Conservation (phyloP, 2,797 vertebrate genomes). For the Holocentrus rufus region DNA sequence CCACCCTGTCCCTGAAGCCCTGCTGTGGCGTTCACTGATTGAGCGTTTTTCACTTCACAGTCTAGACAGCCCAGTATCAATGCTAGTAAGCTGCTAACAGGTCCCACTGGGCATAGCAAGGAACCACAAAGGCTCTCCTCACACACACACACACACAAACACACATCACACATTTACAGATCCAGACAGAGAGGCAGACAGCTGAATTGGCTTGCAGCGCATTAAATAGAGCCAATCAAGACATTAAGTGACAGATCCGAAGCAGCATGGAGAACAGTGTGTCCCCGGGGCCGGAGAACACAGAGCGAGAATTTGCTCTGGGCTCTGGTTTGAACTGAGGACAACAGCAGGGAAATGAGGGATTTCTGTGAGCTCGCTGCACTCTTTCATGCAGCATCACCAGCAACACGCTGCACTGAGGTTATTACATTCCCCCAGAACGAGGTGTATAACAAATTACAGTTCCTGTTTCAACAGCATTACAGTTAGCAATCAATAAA, state of each 20-base stretch:
- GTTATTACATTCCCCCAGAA: too few relatives aligned
- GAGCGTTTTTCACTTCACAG: not conserved
- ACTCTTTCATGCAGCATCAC: too few relatives aligned
- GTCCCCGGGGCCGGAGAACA: not conserved
- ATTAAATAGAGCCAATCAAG: slow-evolving; percentile 7
- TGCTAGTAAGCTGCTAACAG: slow-evolving; percentile 55
- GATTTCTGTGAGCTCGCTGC: not conserved
- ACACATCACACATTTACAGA: not conserved
- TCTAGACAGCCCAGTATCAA: slow-evolving; percentile 6
- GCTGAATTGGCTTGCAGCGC: not conserved
- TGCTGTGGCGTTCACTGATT: not conserved
- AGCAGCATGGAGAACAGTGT: not conserved
- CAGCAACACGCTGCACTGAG: too few relatives aligned
- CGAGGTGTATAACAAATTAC: too few relatives aligned
- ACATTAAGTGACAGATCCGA: slow-evolving; percentile 2
- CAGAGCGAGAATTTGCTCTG: not conserved
- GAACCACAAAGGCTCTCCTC: slow-evolving; percentile 25
- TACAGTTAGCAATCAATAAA: too few relatives aligned
- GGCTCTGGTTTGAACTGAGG: not conserved
- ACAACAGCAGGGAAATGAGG: slow-evolving; percentile 6
- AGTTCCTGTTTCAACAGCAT: too few relatives aligned
- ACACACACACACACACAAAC: not conserved
- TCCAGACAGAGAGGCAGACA: not conserved
- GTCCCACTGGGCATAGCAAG: slow-evolving; percentile 46
- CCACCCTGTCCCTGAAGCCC: slow-evolving; percentile 19